Conservation (phyloP, 1,140 invertebrate species). For the Planococcus citri region DNA sequence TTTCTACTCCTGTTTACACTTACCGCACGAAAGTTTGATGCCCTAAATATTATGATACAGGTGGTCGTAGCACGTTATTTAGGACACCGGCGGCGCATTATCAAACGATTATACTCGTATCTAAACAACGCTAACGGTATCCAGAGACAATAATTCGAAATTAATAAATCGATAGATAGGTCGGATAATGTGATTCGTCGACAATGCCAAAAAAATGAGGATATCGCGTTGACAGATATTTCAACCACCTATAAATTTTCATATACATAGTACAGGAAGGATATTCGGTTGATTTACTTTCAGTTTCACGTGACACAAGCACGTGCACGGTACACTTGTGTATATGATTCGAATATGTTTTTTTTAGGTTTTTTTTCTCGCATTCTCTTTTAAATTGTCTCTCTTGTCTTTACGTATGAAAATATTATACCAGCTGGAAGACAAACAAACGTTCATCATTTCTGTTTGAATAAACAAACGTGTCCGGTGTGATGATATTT, state of each 20-base stretch:
- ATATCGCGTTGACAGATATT: neutral
- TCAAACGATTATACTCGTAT: constrained; percentile 1
- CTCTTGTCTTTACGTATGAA: neutral
- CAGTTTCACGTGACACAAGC: neutral
- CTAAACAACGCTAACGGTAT: neutral
- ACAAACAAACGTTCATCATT: neutral
- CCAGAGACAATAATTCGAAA: neutral
- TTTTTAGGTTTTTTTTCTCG: too few relatives aligned
- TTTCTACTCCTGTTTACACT: too few relatives aligned
- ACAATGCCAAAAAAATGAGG: neutral
- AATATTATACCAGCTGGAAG: neutral
- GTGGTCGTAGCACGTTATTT: neutral
- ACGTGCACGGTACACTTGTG: neutral
- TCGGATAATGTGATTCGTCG: too few relatives aligned
- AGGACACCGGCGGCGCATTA: neutral
- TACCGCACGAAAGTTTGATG: too few relatives aligned
- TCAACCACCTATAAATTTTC: neutral
- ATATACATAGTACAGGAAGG: neutral
- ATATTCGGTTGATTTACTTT: constrained; percentile 1
- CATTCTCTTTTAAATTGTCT: too few relatives aligned
- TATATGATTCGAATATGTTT: too few relatives aligned
- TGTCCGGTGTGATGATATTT: too few relatives aligned
- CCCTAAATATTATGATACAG: too few relatives aligned
- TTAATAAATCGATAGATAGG: neutral
- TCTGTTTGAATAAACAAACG: too few relatives aligned